These are phyloP conservation scores for Delia radicum DNA, from an alignment of 1,140 invertebrate genomes.

Conservation along the genomic window DNA sequence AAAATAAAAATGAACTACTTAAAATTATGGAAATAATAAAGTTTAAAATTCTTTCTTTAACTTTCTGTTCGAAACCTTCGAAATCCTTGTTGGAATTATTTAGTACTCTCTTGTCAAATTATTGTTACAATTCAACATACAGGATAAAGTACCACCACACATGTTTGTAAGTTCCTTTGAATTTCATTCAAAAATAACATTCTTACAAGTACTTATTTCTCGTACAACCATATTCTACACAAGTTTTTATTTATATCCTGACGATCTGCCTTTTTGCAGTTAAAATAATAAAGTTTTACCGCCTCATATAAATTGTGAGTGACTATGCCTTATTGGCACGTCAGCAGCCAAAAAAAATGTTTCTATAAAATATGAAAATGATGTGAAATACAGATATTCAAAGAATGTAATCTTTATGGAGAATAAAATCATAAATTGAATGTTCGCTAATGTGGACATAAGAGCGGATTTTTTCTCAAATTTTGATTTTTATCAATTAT, in stretches of 20 bases:
- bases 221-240: neutral
- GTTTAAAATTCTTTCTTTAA: neutral
- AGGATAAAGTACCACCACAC: neutral
- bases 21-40: constrained; percentile 15
- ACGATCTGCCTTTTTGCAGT: constrained; percentile 19
- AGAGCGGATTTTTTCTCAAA: no score
- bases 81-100: no score
- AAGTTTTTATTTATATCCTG: constrained; percentile 20
- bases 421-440: no score
- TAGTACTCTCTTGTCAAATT: neutral
- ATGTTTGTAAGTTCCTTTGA: neutral
- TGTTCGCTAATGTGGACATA: no score
- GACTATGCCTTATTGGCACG: constrained; percentile 18
- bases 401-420: no score
- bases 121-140: neutral
- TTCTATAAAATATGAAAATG: no score
- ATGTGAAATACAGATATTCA: no score
- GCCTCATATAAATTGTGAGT: constrained; percentile 16
- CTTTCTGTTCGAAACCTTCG: neutral
- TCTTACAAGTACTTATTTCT: neutral
- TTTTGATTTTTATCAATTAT: no score
- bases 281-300: constrained; percentile 22
- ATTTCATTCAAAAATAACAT: neutral
- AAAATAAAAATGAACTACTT: neutral
- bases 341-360: neutral